Evolutionary conservation across 2,888 invertebrate genomes (phyloP).

Genomic region (Cosmia pyralina): DNA sequence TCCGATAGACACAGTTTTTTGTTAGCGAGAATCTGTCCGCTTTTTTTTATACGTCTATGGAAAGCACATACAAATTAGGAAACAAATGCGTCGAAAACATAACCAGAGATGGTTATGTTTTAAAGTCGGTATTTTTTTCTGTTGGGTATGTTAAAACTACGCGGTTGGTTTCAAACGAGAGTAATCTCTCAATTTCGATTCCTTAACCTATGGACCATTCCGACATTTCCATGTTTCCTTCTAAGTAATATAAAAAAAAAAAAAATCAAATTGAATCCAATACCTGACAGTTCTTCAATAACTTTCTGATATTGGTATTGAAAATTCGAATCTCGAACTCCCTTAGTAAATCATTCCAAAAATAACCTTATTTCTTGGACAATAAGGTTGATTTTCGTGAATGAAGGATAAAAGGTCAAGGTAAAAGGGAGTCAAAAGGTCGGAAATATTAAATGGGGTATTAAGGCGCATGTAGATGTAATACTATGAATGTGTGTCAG

Average conservation of each 20-base stretch:
- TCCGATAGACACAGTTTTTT: no score
- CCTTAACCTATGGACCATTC: background rate
- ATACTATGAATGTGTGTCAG: conserved; percentile 5
- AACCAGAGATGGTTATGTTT: background rate
- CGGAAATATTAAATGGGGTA: conserved; percentile 50
- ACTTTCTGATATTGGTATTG: conserved; percentile 63
- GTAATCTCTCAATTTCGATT: background rate
- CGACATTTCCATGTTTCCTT: conserved; percentile 1
- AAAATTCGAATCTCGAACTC: conserved; percentile 49
- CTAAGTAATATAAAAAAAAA: conserved; percentile 12
- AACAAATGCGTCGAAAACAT: background rate
- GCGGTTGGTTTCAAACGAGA: background rate
- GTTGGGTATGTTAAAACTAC: no score
- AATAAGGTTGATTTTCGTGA: conserved; percentile 3
- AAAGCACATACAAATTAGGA: no score
- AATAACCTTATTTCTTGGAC: background rate
- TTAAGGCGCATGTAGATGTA: conserved; percentile 29
- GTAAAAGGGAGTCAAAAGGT: conserved; percentile 34
- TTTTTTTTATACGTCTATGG: no score
- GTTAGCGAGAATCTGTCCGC: no score
- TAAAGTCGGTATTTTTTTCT: background rate
- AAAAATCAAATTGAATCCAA: conserved; percentile 60
- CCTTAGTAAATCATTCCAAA: background rate
- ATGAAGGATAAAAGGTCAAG: conserved; percentile 46
- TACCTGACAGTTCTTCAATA: conserved; percentile 68